Evolutionary conservation across 1,140 invertebrate genomes (phyloP).

Genomic region (Pemphigus obesinymphae): DNA sequence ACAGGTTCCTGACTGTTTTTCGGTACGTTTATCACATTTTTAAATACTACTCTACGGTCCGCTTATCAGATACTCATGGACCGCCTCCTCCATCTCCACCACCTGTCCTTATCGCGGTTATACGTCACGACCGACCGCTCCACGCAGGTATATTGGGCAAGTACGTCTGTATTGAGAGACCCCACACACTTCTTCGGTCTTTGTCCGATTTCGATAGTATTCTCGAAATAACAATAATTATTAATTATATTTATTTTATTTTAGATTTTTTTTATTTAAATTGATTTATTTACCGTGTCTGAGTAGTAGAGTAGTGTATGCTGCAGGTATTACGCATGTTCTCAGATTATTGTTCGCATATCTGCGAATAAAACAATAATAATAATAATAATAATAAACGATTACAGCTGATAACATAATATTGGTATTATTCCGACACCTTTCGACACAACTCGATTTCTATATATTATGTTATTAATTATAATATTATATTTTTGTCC

Average conservation of each 20-base stretch:
- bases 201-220: conserved; percentile 18
- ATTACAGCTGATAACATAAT: too few relatives aligned
- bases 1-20: conserved; percentile 17
- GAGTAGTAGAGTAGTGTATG: too few relatives aligned
- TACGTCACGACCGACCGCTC: not conserved
- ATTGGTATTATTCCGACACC: too few relatives aligned
- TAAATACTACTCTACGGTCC: not conserved
- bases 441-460: too few relatives aligned
- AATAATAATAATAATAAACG: too few relatives aligned
- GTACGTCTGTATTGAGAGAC: not conserved
- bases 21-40: not conserved
- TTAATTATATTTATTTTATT: not conserved
- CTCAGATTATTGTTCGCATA: too few relatives aligned
- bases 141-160: not conserved
- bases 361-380: not conserved
- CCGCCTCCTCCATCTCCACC: not conserved
- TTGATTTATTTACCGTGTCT: too few relatives aligned
- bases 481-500: too few relatives aligned
- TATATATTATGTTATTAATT: too few relatives aligned
- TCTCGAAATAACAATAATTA: too few relatives aligned
- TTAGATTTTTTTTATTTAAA: not conserved
- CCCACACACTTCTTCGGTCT: not conserved
- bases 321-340: not conserved
- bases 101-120: not conserved
- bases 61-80: not conserved